Conservation (phyloP, 1,140 invertebrate genomes). For the Asobara japonica region DNA sequence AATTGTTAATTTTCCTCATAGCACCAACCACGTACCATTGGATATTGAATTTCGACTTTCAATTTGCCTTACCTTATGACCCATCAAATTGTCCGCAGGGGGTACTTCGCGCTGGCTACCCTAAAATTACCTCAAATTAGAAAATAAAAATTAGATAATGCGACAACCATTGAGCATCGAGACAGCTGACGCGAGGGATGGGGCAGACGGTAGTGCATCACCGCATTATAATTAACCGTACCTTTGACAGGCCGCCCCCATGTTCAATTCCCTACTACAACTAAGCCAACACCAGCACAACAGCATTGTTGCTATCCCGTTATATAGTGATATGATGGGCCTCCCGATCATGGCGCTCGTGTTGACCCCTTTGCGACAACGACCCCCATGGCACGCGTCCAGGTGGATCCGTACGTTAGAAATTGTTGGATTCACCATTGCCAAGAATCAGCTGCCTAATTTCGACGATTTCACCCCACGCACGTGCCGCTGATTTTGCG, state of each 20-base stretch:
- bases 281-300: background rate
- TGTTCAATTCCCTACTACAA: constrained; percentile 4
- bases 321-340: background rate
- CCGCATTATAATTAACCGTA: constrained; percentile 42
- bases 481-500: constrained; percentile 10
- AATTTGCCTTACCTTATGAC: constrained; percentile 15
- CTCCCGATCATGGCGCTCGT: background rate
- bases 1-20: too few species aligned
- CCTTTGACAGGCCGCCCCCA: constrained; percentile 38
- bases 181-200: background rate
- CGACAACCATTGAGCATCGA: constrained; percentile 17
- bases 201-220: constrained; percentile 26
- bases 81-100: background rate
- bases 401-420: constrained; percentile 50
- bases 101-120: background rate
- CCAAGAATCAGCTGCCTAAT: constrained; percentile 46
- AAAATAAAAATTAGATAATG: constrained; percentile 16
- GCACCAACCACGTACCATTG: too few species aligned
- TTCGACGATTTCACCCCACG: constrained; percentile 23
- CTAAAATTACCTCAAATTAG: constrained; percentile 24
- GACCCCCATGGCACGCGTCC: constrained; percentile 52
- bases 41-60: constrained; percentile 12
- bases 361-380: constrained; percentile 39
- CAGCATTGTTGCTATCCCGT: background rate
- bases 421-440: constrained; percentile 19